Percentiles rank a stretch among this genome's conserved stretches.
phyloP scores from a whole-genome alignment of 2,113 vertebrate species.

The Phocoena sinus region DNA sequence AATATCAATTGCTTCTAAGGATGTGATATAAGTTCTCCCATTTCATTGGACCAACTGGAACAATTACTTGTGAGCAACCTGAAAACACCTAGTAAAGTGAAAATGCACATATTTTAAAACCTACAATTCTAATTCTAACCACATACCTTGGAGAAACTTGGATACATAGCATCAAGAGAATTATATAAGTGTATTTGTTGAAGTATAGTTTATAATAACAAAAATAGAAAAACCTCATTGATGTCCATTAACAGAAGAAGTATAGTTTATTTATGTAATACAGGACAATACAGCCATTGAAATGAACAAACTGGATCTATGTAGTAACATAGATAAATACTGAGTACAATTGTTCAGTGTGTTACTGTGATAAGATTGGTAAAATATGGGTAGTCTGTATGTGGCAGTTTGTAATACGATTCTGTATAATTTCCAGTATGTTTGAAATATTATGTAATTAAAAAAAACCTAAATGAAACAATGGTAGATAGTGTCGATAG shows the following conservation, averaged over 20 bases:
- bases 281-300: background rate
- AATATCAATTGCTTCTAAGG: background rate
- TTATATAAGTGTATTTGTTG: background rate
- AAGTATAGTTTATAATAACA: background rate
- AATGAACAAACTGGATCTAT: background rate
- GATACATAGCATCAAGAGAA: background rate
- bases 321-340: background rate
- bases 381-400: background rate
- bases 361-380: background rate
- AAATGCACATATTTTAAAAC: background rate
- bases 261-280: background rate
- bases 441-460: background rate
- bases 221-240: background rate
- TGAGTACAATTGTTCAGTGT: background rate
- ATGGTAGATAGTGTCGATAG: background rate
- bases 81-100: background rate
- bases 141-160: background rate
- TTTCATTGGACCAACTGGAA: background rate
- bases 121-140: background rate
- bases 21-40: background rate
- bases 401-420: background rate
- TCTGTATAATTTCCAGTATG: background rate
- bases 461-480: background rate
- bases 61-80: background rate
- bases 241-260: background rate